Evolutionary conservation across 2,797 vertebrate genomes (phyloP).

Genomic region (Acanthurus lineatus): DNA sequence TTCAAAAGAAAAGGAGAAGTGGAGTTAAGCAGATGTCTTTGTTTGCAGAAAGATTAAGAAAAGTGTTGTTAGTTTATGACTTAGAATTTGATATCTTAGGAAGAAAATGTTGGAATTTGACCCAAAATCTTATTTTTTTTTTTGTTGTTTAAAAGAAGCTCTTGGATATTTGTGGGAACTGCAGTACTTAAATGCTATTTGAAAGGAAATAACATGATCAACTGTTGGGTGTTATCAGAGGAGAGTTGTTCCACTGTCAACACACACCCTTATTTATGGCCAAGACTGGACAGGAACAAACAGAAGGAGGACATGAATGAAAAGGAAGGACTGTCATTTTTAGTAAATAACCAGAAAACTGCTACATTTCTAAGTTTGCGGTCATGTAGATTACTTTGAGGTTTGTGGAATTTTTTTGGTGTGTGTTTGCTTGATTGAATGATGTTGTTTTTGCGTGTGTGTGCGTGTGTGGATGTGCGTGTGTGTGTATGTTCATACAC

Average conservation of each 20-base stretch:
- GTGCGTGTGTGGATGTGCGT: neutral
- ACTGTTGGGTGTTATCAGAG: neutral
- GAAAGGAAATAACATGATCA: neutral
- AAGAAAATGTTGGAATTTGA: conserved; percentile 18
- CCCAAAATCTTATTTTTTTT: neutral
- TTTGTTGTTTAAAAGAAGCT: neutral
- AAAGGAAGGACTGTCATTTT: neutral
- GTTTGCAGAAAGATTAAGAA: conserved; percentile 30
- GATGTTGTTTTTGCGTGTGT: neutral
- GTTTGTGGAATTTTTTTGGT: neutral
- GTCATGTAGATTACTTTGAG: neutral
- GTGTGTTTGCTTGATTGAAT: neutral
- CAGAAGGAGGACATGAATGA: neutral
- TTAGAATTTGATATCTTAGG: conserved; percentile 9
- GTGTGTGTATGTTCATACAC: neutral
- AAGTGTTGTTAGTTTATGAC: neutral
- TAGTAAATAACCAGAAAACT: neutral
- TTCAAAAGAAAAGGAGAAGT: conserved; percentile 41
- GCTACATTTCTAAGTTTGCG: neutral
- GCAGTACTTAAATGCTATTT: too few relatives aligned
- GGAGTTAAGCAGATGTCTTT: neutral
- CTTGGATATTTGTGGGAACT: neutral
- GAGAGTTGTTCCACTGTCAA: neutral
- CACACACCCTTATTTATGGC: conserved; percentile 5
- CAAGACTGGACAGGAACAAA: neutral